These are phyloP conservation scores for Chelonus insularis DNA, from an alignment of 1,140 invertebrate genomes.

Conservation along the genomic window DNA sequence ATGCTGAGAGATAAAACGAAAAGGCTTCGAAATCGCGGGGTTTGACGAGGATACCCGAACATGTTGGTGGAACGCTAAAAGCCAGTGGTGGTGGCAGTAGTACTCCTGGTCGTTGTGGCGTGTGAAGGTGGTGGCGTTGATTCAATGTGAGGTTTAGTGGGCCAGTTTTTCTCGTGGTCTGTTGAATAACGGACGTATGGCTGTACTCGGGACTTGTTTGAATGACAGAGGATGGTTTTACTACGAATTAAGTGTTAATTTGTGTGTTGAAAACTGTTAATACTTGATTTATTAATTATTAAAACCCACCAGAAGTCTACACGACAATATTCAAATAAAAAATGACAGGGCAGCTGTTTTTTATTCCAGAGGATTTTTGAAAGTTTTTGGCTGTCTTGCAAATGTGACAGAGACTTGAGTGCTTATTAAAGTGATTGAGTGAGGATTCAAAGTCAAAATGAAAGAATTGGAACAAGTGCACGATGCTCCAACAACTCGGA, in stretches of 20 bases:
- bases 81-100: constrained; percentile 1
- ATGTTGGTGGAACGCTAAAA: not conserved
- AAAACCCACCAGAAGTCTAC: too few species aligned
- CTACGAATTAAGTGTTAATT: not conserved
- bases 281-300: too few species aligned
- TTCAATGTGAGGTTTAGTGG: too few species aligned
- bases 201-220: not conserved
- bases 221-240: not conserved
- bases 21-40: constrained; percentile 1
- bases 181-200: not conserved
- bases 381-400: not conserved
- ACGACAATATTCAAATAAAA: too few species aligned
- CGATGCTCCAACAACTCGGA: constrained; percentile 51
- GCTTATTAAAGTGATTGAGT: too few species aligned
- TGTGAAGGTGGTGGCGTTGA: too few species aligned
- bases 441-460: too few species aligned
- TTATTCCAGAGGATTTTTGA: not conserved
- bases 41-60: constrained; percentile 9
- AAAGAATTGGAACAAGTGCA: constrained; percentile 52
- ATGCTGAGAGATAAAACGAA: not conserved
- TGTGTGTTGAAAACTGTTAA: too few species aligned
- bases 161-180: constrained; percentile 10
- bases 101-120: not conserved
- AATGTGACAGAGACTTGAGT: too few species aligned
- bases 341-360: not conserved